A percentile compares a stretch with the other conserved stretches of the same genome.
phyloP scores from a whole-genome alignment of 2,888 invertebrate species.

The Eugnorisma glareosa region DNA sequence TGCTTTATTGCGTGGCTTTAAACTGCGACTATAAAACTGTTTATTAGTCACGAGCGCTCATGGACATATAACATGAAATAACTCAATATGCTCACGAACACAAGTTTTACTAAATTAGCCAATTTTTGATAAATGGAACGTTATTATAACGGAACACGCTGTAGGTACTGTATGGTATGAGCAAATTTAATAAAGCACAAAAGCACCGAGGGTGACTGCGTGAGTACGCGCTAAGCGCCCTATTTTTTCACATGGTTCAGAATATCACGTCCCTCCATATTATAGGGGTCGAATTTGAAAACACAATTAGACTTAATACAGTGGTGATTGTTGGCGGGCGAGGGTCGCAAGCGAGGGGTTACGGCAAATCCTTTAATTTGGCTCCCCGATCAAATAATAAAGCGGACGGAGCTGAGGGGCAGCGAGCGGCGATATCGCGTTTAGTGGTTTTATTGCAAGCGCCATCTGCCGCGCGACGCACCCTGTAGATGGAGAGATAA shows the following conservation, averaged over 20 bases:
- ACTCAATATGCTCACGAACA: conserved; percentile 76
- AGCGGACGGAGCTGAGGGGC: conserved; percentile 86
- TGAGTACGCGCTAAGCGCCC: conserved; percentile 73
- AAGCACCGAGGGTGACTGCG: conserved; percentile 79
- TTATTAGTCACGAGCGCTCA: conserved; percentile 82
- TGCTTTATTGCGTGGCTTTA: conserved; percentile 78
- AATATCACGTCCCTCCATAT: conserved; percentile 82
- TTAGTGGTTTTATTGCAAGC: conserved; percentile 91
- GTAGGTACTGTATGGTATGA: conserved; percentile 72
- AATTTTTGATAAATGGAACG: conserved; percentile 69
- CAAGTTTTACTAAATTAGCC: conserved; percentile 70
- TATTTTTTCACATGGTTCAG: conserved; percentile 86
- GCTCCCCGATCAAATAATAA: conserved; percentile 91
- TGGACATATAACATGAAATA: conserved; percentile 77
- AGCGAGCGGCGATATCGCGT: conserved; percentile 88
- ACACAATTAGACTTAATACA: conserved; percentile 91
- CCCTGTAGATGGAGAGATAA: conserved; percentile 89
- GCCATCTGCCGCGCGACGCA: conserved; percentile 88
- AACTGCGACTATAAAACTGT: conserved; percentile 79
- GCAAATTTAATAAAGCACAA: conserved; percentile 87
- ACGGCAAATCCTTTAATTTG: conserved; percentile 90
- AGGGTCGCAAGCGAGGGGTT: conserved; percentile 88
- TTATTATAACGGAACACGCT: conserved; percentile 74
- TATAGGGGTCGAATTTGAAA: conserved; percentile 89
- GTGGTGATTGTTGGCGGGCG: conserved; percentile 90